Percentiles rank a stretch among this genome's conserved stretches.
These are phyloP conservation scores for Tapirus terrestris DNA, from an alignment of 2,113 vertebrate species.

Conservation along the genomic window DNA sequence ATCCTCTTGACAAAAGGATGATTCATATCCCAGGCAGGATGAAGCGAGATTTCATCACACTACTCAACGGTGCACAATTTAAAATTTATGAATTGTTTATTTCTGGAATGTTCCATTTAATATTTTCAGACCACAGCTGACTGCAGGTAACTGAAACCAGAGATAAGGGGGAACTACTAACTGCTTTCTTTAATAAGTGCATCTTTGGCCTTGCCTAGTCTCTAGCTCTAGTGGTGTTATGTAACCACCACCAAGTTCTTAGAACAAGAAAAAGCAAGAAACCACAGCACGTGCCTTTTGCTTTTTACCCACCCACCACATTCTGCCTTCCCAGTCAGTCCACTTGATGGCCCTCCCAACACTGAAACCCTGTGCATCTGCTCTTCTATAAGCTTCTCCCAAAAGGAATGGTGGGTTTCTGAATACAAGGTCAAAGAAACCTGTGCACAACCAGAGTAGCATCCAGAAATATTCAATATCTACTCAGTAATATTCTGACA, in stretches of 20 bases:
- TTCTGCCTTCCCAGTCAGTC: not conserved
- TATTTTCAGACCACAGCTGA: too few species aligned
- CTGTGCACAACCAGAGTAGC: not conserved
- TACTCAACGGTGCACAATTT: too few species aligned
- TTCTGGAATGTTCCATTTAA: too few species aligned
- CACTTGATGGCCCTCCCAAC: not conserved
- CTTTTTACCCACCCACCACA: not conserved
- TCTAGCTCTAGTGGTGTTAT: not conserved
- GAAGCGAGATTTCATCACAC: too few species aligned
- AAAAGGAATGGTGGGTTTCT: not conserved
- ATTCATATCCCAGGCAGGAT: too few species aligned
- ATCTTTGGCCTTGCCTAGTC: not conserved
- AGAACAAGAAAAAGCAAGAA: not conserved
- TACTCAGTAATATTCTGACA: not conserved
- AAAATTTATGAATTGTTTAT: too few species aligned
- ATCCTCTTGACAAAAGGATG: too few species aligned
- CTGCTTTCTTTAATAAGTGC: not conserved
- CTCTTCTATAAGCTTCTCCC: not conserved
- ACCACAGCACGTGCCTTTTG: not conserved
- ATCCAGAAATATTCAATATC: not conserved
- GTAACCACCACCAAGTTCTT: slow-evolving; percentile 69
- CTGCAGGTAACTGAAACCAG: too few species aligned
- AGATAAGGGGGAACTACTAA: too few species aligned
- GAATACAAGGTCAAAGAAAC: not conserved
- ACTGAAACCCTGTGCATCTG: not conserved